phyloP scores from a whole-genome alignment of 2,888 invertebrate species.

The Mycalesis mineus region DNA sequence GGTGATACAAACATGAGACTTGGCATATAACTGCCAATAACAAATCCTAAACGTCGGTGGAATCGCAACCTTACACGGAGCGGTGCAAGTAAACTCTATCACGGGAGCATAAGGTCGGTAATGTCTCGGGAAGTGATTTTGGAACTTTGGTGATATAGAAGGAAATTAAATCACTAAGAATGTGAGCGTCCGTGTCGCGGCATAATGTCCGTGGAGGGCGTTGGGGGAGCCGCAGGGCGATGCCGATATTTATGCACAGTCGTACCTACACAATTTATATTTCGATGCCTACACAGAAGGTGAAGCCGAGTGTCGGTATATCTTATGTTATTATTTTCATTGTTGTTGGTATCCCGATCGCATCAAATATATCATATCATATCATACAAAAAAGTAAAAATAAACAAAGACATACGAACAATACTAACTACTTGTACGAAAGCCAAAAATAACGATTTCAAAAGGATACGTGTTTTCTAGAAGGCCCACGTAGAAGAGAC shows the following conservation, averaged over 20 bases:
- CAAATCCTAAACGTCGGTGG: constrained; percentile 28
- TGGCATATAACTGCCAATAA: constrained; percentile 32
- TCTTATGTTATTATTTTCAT: too few relatives aligned
- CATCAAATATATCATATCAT: too few relatives aligned
- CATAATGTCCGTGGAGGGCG: constrained; percentile 27
- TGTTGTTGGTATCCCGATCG: too few relatives aligned
- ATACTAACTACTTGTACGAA: too few relatives aligned
- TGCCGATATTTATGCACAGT: constrained; percentile 20
- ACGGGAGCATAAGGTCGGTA: neutral
- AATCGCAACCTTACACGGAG: neutral
- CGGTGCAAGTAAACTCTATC: neutral
- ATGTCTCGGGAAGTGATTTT: neutral
- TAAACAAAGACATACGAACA: too few relatives aligned
- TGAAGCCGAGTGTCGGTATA: too few relatives aligned
- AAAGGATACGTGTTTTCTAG: too few relatives aligned
- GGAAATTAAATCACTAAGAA: constrained; percentile 40
- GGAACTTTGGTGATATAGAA: constrained; percentile 24
- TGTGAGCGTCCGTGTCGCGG: constrained; percentile 34
- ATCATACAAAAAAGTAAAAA: too few relatives aligned
- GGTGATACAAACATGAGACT: constrained; percentile 29
- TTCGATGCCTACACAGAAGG: too few relatives aligned
- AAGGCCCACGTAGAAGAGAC: too few relatives aligned
- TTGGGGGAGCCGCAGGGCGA: constrained; percentile 26
- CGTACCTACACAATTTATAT: too few relatives aligned
- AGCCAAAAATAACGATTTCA: too few relatives aligned